Conservation (phyloP, 1,140 invertebrate species). For the Listronotus oregonensis region DNA sequence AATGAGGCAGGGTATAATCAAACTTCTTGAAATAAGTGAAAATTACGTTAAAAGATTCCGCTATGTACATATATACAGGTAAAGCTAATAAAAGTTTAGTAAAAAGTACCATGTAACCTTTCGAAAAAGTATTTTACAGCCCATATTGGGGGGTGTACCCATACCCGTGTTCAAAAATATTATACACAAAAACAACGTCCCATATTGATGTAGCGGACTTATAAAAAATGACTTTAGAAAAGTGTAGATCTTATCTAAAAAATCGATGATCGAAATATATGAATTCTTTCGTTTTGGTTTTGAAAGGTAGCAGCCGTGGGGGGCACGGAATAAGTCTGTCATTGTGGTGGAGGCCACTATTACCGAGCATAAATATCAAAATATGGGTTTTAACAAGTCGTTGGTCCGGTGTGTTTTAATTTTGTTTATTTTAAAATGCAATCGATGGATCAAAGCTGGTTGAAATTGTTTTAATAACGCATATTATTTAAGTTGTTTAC, state of each 20-base stretch:
- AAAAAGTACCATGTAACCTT: no score
- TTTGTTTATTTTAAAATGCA: no score
- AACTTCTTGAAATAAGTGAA: no score
- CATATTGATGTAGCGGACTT: constrained; percentile 10
- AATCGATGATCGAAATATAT: constrained; percentile 49
- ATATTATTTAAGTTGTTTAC: no score
- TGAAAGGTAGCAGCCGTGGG: constrained; percentile 32
- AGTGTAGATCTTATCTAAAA: constrained; percentile 48
- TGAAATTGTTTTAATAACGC: no score
- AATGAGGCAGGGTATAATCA: no score
- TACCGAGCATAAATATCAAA: constrained; percentile 28
- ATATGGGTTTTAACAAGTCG: background rate
- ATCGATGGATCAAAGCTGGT: no score
- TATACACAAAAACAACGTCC: background rate
- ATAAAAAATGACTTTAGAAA: constrained; percentile 38
- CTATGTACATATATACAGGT: no score
- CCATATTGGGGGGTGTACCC: constrained; percentile 1
- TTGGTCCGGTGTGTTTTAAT: no score
- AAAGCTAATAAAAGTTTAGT: no score
- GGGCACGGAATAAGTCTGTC: constrained; percentile 40
- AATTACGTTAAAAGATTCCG: no score
- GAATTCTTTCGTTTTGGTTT: constrained; percentile 41
- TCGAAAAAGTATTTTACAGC: no score
- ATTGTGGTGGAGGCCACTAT: constrained; percentile 37
- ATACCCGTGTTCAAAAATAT: constrained; percentile 3